Evolutionary conservation across 2,888 invertebrate species (phyloP), one percentile per base, ranked within the genome.

Genomic region (Melipona bicolor): DNA sequence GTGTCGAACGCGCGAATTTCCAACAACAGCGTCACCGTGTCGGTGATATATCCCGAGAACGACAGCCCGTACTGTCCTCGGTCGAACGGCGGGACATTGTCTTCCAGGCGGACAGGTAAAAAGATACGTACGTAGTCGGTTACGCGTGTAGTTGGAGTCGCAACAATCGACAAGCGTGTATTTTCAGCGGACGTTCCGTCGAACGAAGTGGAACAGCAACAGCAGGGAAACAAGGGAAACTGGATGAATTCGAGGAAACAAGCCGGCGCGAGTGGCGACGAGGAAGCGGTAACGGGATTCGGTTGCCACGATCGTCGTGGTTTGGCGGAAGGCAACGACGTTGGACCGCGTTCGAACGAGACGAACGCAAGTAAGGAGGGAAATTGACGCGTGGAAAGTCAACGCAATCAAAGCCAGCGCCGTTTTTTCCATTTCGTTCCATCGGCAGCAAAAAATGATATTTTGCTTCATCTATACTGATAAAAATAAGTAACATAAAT

Each of bases 1-100:
- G 90, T 90, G 13, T 90, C 90, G 13, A 88, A 80, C 52, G 81
- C 90, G 4, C 81, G 87, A 4, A 79, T 86, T 68, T 87, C 79
- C 62, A 81, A 87, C 61, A 91, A 88, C 67, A 90, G 90, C 61
- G 90, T 90, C n/a, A 91, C 87, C 24, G 90, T 90, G 19, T 90
- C 90, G 1, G 83, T 90, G 27, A 81, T 90, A 52, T 90, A 87
- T 67, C 87, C 90, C 1, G 88, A 90, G 27, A 74, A 74, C 4
- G 24, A 79, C 24, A 65, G 65, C 11, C 52, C 24, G 19, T 69
- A 13, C 2, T 2, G 24, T 17, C 4, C 59, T 4, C 17, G 19
- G 21, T 65, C 72, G 27, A 68, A 32, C 15, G 62, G 61, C 19
- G 54, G 21, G 3, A 3, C 78, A 15, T 19, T 77, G 17, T 9